Conservation (phyloP, 2,113 vertebrate species). For the Numida meleagris region DNA sequence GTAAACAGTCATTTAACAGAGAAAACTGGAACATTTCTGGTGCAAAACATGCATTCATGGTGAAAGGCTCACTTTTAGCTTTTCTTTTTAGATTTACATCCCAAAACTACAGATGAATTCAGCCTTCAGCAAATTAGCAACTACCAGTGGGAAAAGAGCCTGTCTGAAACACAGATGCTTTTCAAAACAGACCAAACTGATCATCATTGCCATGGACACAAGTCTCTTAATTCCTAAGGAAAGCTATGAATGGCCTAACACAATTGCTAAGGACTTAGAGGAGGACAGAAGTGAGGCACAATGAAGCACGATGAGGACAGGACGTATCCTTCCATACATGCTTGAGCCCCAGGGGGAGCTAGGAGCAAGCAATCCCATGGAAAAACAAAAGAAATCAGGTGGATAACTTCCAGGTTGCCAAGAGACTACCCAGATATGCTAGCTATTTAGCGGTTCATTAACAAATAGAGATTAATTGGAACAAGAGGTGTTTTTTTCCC, state of each 20-base stretch:
- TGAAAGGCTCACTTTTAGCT: neutral
- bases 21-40: neutral
- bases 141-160: conserved; percentile 9
- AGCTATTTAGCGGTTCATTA: neutral
- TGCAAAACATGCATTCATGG: neutral
- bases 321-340: neutral
- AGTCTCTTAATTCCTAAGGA: neutral
- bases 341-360: neutral
- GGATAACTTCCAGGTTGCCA: conserved; percentile 7
- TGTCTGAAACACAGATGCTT: neutral
- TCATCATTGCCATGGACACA: neutral
- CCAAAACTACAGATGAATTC: neutral
- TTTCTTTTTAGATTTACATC: neutral
- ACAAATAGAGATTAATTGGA: conserved; percentile 20
- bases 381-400: conserved; percentile 7
- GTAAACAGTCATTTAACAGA: neutral
- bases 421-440: neutral
- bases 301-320: neutral
- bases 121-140: conserved; percentile 8
- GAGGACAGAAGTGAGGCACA: neutral
- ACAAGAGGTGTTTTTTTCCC: neutral
- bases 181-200: conserved; percentile 4
- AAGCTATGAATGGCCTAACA: neutral
- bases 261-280: neutral
- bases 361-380: neutral